phyloP scores from a whole-genome alignment of 2,113 vertebrate species.

The Dinomys branickii region DNA sequence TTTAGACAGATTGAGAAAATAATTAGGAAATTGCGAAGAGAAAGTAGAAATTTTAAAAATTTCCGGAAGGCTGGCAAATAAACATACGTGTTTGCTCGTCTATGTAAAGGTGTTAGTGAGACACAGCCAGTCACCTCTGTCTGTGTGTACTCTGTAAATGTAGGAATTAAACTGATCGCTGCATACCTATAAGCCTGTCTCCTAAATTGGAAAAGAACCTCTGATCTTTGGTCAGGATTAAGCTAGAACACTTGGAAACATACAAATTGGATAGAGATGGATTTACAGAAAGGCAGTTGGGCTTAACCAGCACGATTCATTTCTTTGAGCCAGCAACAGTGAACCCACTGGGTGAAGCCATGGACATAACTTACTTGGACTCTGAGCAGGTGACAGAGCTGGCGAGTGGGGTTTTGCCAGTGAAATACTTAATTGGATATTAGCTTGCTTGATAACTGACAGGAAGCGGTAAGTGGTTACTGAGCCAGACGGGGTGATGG shows the following conservation, averaged over 20 bases:
- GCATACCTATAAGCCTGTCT: conserved; percentile 17
- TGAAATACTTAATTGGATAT: conserved; percentile 62
- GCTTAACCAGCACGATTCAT: conserved; percentile 71
- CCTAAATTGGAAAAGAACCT: conserved; percentile 50
- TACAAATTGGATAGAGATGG: conserved; percentile 50
- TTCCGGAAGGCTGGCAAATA: not conserved
- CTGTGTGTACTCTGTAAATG: not conserved
- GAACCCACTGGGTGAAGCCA: conserved; percentile 62
- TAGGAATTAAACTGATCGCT: conserved; percentile 19
- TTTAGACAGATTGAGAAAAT: conserved; percentile 45
- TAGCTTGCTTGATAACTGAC: conserved; percentile 48
- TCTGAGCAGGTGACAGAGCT: conserved; percentile 48
- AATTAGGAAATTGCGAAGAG: conserved; percentile 43
- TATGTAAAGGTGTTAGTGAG: not conserved
- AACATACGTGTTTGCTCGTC: not conserved
- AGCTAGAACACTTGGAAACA: conserved; percentile 64
- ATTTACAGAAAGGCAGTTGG: conserved; percentile 67
- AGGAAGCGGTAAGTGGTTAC: not conserved
- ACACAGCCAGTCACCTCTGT: not conserved
- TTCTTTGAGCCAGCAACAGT: conserved; percentile 66
- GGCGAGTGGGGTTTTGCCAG: conserved; percentile 46
- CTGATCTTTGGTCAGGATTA: conserved; percentile 61
- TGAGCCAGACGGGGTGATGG: not conserved
- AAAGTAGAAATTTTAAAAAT: conserved; percentile 25
- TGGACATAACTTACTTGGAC: conserved; percentile 56